A percentile compares a stretch with the other conserved stretches of the same genome.
phyloP scores from a whole-genome alignment of 1,140 invertebrate genomes.

The Hirudo medicinalis region DNA sequence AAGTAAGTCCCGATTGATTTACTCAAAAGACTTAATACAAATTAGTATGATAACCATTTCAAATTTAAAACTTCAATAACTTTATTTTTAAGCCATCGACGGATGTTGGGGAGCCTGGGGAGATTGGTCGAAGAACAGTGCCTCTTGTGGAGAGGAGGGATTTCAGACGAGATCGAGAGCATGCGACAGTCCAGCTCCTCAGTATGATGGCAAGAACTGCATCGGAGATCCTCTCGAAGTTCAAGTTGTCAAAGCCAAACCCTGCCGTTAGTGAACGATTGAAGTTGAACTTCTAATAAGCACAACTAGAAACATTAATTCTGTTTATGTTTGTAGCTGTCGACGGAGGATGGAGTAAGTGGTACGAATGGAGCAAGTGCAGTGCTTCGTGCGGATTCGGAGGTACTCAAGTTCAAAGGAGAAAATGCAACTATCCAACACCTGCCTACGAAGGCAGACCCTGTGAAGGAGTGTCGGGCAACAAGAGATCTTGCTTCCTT shows the following conservation, averaged over 20 bases:
- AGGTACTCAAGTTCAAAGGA: constrained; percentile 20
- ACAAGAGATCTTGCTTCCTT: neutral
- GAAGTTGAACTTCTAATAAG: no score
- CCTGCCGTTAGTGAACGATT: no score
- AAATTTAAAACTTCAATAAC: no score
- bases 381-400: constrained; percentile 19
- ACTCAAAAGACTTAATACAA: neutral
- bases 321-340: constrained; percentile 1
- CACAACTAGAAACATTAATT: neutral
- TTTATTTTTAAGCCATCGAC: neutral
- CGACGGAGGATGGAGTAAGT: constrained; percentile 17
- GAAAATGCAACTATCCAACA: constrained; percentile 33
- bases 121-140: neutral
- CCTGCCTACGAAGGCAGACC: constrained; percentile 59
- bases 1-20: no score
- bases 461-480: constrained; percentile 36
- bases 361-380: constrained; percentile 22
- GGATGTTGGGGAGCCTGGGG: constrained; percentile 6
- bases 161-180: neutral
- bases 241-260: no score
- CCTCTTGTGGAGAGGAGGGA: constrained; percentile 3
- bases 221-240: constrained; percentile 1
- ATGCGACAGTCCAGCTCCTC: constrained; percentile 2
- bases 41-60: neutral
- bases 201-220: constrained; percentile 9